Evolutionary conservation across 2,888 invertebrate species (phyloP), one percentile per base, ranked within the genome.

Genomic region (Sisyra nigra): DNA sequence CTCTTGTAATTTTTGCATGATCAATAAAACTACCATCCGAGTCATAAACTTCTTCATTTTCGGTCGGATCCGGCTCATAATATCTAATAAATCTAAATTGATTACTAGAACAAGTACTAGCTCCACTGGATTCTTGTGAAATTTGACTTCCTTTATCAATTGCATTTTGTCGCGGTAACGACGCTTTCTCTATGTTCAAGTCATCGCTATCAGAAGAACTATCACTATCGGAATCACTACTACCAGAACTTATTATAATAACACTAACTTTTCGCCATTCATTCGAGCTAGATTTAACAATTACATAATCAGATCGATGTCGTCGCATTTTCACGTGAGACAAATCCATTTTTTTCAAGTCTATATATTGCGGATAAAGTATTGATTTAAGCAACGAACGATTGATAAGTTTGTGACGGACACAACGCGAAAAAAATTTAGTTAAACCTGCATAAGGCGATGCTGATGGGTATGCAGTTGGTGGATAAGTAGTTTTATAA

Each of bases 371-470:
- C 2, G 69, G 63, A 57, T 87, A 85, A 40, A 87, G 65, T 41
- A 87, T 66, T 55, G 77, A 73, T 59, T 84, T 81, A 45, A 87
- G 67, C 57, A 86, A 69, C 54, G 75, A 72, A 46, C 77, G 68
- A 9, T 76, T 76, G 48, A 87, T 76, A 10, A 77, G 65, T 56
- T 78, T 80, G 57, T 74, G 72, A 57, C 76, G 76, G 30, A 86
- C 80, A 45, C 83, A 71, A 55, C 74, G 74, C 48, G 80, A 77
- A 59, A 82, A 85, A 61, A 77, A 78, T 57, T 77, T 78, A 35
- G 81, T 82, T 48, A 87, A 69, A 49, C 77, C 77, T 51, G 80
- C 75, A 61, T 83, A 86, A 18, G 85, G 85, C 40, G 83, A 77
- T 50, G 80, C 76, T 53, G 79, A 71, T 56, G 79, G 81, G 66